Percentiles rank a stretch among this genome's conserved stretches.
phyloP scores from a whole-genome alignment of 2,888 invertebrate genomes.

The Drosophila tanythrix region DNA sequence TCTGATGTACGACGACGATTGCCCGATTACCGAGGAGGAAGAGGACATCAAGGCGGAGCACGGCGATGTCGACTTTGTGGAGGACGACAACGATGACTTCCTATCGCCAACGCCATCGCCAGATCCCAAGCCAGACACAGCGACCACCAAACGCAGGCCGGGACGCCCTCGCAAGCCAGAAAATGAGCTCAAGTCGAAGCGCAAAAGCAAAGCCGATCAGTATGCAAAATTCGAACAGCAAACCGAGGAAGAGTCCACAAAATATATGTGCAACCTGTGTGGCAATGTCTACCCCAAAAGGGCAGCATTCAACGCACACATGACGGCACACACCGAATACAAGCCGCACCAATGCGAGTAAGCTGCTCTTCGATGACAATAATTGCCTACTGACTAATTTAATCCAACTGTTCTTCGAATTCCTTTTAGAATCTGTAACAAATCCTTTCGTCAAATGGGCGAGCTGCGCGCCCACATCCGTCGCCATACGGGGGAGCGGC shows the following conservation, averaged over 20 bases:
- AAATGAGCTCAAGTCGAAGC: slow-evolving; percentile 58
- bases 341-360: slow-evolving; percentile 84
- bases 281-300: slow-evolving; percentile 81
- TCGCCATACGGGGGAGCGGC: slow-evolving; percentile 84
- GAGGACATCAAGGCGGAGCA: slow-evolving; percentile 16
- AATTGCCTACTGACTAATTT: not conserved
- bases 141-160: slow-evolving; percentile 36
- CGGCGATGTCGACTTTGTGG: slow-evolving; percentile 8
- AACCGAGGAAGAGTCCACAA: slow-evolving; percentile 35
- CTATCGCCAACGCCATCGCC: slow-evolving; percentile 61
- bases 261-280: slow-evolving; percentile 79
- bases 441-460: slow-evolving; percentile 82
- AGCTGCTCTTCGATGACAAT: slow-evolving; percentile 37
- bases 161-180: slow-evolving; percentile 70
- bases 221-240: slow-evolving; percentile 1
- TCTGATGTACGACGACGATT: slow-evolving; percentile 27
- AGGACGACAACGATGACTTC: slow-evolving; percentile 47
- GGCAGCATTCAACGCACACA: slow-evolving; percentile 76
- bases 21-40: slow-evolving; percentile 9
- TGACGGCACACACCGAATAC: slow-evolving; percentile 79
- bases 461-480: slow-evolving; percentile 84
- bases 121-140: slow-evolving; percentile 12
- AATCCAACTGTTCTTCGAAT: not conserved
- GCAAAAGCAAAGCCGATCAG: slow-evolving; percentile 25
- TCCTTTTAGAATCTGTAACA: slow-evolving; percentile 75